Percentiles rank a stretch among this genome's conserved stretches.
phyloP scores from a whole-genome alignment of 1,140 invertebrate species.

The Reticulitermes speratus region DNA sequence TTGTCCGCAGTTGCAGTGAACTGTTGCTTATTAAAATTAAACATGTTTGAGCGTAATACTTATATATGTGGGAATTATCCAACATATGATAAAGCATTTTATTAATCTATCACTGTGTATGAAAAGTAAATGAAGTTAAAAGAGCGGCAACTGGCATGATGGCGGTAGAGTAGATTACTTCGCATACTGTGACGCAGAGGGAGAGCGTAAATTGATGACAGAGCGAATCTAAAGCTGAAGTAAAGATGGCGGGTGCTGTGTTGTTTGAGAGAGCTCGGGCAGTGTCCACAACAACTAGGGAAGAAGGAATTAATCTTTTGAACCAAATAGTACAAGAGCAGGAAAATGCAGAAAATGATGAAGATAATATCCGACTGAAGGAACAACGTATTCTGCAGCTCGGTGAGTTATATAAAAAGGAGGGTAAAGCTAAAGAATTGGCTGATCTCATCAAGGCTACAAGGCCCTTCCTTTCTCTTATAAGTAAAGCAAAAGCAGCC shows the following conservation, averaged over 20 bases:
- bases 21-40: background rate
- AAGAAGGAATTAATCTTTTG: conserved; percentile 62
- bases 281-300: conserved; percentile 67
- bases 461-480: conserved; percentile 87
- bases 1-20: background rate
- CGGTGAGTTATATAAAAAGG: conserved; percentile 86
- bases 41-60: background rate
- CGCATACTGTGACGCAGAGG: background rate
- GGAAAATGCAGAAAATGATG: conserved; percentile 71
- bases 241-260: conserved; percentile 80
- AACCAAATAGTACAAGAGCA: conserved; percentile 71
- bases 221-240: conserved; percentile 25
- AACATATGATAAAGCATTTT: background rate
- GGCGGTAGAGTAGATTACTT: background rate
- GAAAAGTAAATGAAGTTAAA: background rate
- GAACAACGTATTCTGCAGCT: conserved; percentile 88
- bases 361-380: conserved; percentile 82
- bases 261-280: conserved; percentile 78
- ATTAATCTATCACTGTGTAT: background rate
- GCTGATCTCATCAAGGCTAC: conserved; percentile 91
- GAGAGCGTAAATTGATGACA: conserved; percentile 27
- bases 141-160: background rate
- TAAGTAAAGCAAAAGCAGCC: conserved; percentile 98
- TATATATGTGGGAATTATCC: background rate
- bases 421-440: conserved; percentile 90